Evolutionary conservation across 1,140 invertebrate genomes (phyloP), one percentile per base, ranked within the genome.

Genomic region (Trissolcus basalis): DNA sequence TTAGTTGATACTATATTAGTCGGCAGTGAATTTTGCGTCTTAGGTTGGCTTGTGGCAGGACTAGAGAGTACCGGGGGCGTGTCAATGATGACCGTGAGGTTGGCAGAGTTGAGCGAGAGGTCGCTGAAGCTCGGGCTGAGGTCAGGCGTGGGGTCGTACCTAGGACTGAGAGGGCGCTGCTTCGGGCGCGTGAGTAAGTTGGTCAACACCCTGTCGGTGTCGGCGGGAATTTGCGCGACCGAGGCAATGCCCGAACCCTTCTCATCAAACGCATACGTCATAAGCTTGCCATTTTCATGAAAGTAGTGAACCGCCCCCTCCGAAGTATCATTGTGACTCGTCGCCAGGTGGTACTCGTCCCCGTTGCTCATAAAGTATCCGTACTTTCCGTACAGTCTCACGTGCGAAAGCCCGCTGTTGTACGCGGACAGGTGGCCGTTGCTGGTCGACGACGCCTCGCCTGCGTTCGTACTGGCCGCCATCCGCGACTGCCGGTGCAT

Each of bases 291-390:
- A 77, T 93, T 92, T 70, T 93, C 92, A 69, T 91, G 89, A 85
- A 96, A 96, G 82, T 93, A 96, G 85, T 97, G 96, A 44, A 97
- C 93, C 5, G 95, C 94, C 39, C 96, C 96, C 79, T 96, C 93
- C 5, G 92, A 92, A 0, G 95, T 96, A 77, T 97, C 96, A 67
- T 96, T 94, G 82, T 96, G 95, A 54, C 93, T 94, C 10, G 91
- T 93, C 0, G 96, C 95, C 27, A 96, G 88, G 82, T 97, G 95
- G 43, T 83, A 85, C 65, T 90, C 79, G 82, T 89, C 64, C 68
- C 87, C 80, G 50, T 88, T 83, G 89, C 91, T 56, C 83, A 91
- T 15, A 85, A 70, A 55, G 50, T 69, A 69, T 0, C 55, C 44
- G n/a, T 48, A 73, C 11, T 60, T 65, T n/a, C 87, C 50, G 56